Conservation (phyloP, 1,140 invertebrate genomes). For the Drosophila tani region DNA sequence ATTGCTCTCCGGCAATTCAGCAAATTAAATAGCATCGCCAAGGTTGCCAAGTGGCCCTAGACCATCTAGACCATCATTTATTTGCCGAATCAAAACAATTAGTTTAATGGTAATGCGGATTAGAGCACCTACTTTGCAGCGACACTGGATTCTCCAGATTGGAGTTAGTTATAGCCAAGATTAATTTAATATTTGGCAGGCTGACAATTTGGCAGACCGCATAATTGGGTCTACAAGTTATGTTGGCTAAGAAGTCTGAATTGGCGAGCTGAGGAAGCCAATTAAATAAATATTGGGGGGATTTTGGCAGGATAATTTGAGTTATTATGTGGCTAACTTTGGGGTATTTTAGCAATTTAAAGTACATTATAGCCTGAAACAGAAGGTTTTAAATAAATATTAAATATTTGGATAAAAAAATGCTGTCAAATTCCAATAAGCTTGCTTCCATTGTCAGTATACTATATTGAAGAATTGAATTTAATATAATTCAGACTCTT, state of each 20-base stretch:
- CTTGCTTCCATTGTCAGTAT: not conserved
- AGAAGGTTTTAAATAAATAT: no score
- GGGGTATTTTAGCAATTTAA: no score
- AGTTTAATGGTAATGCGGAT: slow-evolving; percentile 21
- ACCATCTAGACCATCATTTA: slow-evolving; percentile 20
- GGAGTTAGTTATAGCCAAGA: not conserved
- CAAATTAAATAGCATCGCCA: slow-evolving; percentile 25
- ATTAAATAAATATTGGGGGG: not conserved
- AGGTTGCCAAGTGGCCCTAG: slow-evolving; percentile 2
- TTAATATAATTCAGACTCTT: no score
- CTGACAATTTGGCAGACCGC: slow-evolving; percentile 24
- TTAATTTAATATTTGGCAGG: slow-evolving; percentile 23
- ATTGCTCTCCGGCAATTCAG: slow-evolving; percentile 19
- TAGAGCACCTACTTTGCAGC: slow-evolving; percentile 10
- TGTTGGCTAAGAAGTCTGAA: not conserved
- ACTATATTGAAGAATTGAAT: no score
- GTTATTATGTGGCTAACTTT: not conserved
- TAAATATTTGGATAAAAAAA: not conserved
- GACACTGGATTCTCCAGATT: not conserved
- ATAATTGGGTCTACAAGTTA: slow-evolving; percentile 8
- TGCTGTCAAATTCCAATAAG: no score
- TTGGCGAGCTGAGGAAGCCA: no score
- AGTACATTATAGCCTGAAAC: no score
- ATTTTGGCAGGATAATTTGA: not conserved
- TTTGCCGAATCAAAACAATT: slow-evolving; percentile 31